Evolutionary conservation across 2,888 invertebrate species (phyloP), one percentile per base, ranked within the genome.

Genomic region (Amaurobius ferox): DNA sequence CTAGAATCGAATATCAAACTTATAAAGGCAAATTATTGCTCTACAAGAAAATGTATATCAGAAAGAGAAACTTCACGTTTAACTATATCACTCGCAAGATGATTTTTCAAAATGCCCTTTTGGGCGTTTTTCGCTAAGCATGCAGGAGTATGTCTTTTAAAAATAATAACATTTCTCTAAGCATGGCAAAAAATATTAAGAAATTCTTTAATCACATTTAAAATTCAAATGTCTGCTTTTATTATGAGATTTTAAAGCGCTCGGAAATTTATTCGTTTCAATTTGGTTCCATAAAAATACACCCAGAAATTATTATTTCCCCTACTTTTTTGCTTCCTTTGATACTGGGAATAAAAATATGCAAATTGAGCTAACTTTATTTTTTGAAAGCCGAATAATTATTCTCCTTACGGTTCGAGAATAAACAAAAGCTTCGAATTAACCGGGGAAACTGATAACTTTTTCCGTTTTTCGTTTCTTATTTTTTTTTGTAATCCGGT

Each of bases 341-440:
- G 11, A 44, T 16, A 16, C 44, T 11, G 1, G 3, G 23, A 55
- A 3, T 23, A 55, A 55, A 55, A 55, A 55, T 55, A 55, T 55
- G 55, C 55, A 55, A 55, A 55, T 55, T 55, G 19, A 55, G 23
- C 19, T 55, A 55, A 55, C 55, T 55, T 23, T 6, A 55, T 55
- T 23, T 55, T 23, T 19, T 23, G 7, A 55, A 55, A 23, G 23
- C 55, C 16, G 55, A 5, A 55, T 55, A 55, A 55, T 23, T 55
- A 23, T 55, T 55, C 23, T 55, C 55, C 16, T n/a, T 23, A 23
- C 19, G 19, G 55, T 55, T 55, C 19, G 11, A 55, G 55, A 5
- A 55, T 23, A 55, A 55, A 55, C 23, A 55, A 55, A 55, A 23
- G 19, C 55, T 23, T 6, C 3, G 23, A 2, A 23, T 55, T 55